Conservation (phyloP, 2,113 vertebrate species). For the Thalassarche chlororhynchos region DNA sequence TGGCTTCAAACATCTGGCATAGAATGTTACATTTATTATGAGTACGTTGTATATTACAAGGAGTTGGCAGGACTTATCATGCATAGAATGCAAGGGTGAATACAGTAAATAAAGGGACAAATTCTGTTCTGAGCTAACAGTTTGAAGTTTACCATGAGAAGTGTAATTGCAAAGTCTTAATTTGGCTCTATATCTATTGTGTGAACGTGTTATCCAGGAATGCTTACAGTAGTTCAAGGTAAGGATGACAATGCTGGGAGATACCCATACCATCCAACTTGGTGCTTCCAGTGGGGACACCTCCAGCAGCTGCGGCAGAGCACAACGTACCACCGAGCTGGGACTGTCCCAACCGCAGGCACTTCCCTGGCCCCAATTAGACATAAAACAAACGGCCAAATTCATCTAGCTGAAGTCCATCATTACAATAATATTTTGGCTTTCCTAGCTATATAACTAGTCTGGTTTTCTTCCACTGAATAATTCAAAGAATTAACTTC, state of each 20-base stretch:
- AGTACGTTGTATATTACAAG: no score
- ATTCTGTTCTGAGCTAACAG: neutral
- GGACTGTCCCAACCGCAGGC: neutral
- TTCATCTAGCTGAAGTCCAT: neutral
- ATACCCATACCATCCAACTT: fast-evolving
- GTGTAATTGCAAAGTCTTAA: neutral
- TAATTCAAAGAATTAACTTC: neutral
- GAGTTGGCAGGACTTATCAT: neutral
- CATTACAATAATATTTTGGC: neutral
- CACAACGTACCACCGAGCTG: neutral
- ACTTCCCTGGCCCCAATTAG: neutral
- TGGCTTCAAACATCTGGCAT: neutral
- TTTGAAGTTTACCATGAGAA: neutral
- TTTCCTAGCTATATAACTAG: neutral
- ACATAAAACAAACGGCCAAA: neutral
- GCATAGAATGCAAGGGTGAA: neutral
- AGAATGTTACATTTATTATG: neutral
- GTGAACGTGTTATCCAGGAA: neutral
- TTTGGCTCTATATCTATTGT: neutral
- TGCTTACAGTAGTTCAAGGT: neutral
- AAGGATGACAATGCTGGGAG: neutral
- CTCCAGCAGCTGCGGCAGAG: neutral
- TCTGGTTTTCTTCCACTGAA: neutral
- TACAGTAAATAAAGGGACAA: neutral
- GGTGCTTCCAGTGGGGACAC: neutral